Evolutionary conservation across 2,797 vertebrate species (phyloP).

Genomic region (Gymnoscopelus microlampas): DNA sequence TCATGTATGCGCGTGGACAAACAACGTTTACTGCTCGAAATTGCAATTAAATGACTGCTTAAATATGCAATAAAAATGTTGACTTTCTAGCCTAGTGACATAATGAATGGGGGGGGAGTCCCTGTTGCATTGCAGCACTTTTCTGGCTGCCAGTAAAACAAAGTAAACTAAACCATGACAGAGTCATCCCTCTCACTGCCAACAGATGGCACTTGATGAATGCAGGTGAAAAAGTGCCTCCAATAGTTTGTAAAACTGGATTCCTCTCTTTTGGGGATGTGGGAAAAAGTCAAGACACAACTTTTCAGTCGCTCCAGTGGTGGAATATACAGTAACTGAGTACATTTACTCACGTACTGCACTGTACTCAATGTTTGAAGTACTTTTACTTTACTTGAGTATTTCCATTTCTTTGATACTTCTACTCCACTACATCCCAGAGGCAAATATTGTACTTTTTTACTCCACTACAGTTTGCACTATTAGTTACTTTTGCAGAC

Average conservation of each 20-base stretch:
- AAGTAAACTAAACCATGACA: background rate
- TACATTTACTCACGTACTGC: conserved; percentile 24
- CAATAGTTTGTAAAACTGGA: conserved; percentile 25
- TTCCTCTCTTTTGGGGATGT: conserved; percentile 41
- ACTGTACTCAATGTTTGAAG: background rate
- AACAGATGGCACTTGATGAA: conserved; percentile 84
- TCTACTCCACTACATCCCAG: background rate
- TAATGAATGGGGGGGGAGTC: conserved; percentile 37
- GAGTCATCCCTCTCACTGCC: conserved; percentile 64
- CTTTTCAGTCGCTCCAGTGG: too few relatives aligned
- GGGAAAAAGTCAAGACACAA: background rate
- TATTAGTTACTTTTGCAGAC: too few relatives aligned
- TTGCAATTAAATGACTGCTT: too few relatives aligned
- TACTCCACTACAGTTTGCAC: too few relatives aligned
- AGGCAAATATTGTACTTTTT: too few relatives aligned
- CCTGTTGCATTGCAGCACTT: conserved; percentile 71
- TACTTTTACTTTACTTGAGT: too few relatives aligned
- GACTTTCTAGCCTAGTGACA: background rate
- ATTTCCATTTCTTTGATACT: too few relatives aligned
- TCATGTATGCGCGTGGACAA: too few relatives aligned
- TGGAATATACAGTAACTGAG: too few relatives aligned
- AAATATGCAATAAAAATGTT: too few relatives aligned
- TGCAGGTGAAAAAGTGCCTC: conserved; percentile 50
- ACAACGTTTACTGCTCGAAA: too few relatives aligned
- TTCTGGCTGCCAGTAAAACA: background rate